A percentile compares a stretch with the other conserved stretches of the same genome.
Conservation (phyloP, 2,113 vertebrate species). For the Mungos mungo region DNA sequence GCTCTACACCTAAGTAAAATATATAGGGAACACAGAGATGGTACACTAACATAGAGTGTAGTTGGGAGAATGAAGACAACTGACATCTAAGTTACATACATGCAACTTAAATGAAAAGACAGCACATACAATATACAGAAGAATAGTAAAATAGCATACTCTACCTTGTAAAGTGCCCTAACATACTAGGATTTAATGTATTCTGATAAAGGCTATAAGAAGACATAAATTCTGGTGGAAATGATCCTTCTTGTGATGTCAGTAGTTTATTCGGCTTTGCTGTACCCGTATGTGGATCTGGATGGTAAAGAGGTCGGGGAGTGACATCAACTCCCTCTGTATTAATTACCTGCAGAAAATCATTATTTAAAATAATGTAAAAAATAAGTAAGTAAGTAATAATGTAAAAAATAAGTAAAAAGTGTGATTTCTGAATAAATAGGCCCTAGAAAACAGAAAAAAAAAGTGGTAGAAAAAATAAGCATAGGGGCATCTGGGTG, state of each 20-base stretch:
- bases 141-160: neutral
- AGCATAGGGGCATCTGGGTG: too few species aligned
- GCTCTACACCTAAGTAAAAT: neutral
- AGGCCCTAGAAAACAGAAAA: conserved; percentile 7
- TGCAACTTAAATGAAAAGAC: neutral
- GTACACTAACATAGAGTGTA: neutral
- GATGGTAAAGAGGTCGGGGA: conserved; percentile 87
- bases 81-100: neutral
- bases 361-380: conserved; percentile 21
- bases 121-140: neutral
- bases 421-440: neutral
- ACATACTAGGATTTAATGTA: conserved; percentile 79
- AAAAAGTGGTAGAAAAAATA: neutral
- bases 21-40: neutral
- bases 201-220: conserved; percentile 80
- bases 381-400: neutral
- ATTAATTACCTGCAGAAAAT: conserved; percentile 89
- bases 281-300: conserved; percentile 75
- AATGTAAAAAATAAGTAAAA: neutral
- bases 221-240: conserved; percentile 75
- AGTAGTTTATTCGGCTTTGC: conserved; percentile 83
- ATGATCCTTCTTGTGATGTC: conserved; percentile 78
- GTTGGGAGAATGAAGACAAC: neutral
- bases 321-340: conserved; percentile 89
- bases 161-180: conserved; percentile 88